phyloP scores from a whole-genome alignment of 2,113 vertebrate genomes.

The Steatornis caripensis region DNA sequence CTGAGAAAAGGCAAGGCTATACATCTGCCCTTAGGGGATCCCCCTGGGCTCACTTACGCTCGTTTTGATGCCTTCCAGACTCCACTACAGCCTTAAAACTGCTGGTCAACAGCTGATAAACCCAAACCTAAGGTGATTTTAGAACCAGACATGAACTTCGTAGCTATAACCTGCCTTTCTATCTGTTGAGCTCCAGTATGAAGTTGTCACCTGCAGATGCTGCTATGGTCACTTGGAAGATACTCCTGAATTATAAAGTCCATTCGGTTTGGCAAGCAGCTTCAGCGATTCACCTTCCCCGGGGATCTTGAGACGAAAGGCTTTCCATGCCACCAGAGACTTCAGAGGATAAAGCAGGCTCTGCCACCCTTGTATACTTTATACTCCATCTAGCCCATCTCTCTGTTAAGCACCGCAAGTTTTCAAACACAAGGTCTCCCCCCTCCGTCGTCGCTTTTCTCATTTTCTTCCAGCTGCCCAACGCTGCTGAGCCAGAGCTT shows the following conservation, averaged over 20 bases:
- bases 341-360: background rate
- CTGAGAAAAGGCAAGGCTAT: background rate
- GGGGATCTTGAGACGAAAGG: background rate
- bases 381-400: background rate
- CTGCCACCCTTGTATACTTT: background rate
- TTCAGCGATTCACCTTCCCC: background rate
- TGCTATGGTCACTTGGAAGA: background rate
- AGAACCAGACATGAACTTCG: background rate
- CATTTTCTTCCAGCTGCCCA: background rate
- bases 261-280: background rate
- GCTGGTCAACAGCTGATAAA: background rate
- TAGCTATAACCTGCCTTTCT: background rate
- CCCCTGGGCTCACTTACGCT: background rate
- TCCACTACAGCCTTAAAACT: background rate
- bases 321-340: background rate
- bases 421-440: background rate
- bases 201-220: background rate
- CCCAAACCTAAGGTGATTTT: background rate
- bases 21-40: background rate
- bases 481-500: background rate
- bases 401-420: background rate
- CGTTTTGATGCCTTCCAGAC: background rate
- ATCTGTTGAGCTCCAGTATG: background rate
- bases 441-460: background rate
- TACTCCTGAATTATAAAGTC: accelerated